Evolutionary conservation across 1,140 invertebrate genomes (phyloP).

Genomic region (Yoshiicerus persimilis): DNA sequence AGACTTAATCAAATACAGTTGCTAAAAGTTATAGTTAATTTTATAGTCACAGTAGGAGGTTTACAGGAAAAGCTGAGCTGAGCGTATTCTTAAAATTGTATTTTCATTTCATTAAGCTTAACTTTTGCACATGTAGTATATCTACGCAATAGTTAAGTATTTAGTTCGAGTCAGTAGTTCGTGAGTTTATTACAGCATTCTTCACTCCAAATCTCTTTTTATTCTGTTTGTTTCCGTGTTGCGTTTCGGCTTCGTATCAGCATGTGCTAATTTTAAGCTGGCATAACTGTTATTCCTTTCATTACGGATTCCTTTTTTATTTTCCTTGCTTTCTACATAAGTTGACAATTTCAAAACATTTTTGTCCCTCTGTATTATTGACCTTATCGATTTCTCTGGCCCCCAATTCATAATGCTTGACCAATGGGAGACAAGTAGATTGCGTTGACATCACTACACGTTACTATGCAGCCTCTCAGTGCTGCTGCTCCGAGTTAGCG

Average conservation of each 20-base stretch:
- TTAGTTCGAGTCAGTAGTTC: background rate
- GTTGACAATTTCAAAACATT: background rate
- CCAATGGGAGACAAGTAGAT: background rate
- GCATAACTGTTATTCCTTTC: background rate
- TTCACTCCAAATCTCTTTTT: background rate
- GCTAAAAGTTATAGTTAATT: background rate
- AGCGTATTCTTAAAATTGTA: background rate
- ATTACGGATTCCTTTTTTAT: no score
- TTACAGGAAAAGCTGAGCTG: background rate
- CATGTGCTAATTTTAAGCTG: background rate
- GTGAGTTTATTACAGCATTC: background rate
- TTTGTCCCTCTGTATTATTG: background rate
- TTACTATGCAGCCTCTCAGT: conserved; percentile 46
- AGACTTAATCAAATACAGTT: no score
- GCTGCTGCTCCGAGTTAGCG: conserved; percentile 20
- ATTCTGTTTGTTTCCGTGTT: background rate
- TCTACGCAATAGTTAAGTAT: background rate
- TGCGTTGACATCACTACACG: background rate
- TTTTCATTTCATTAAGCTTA: background rate
- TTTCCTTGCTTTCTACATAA: background rate
- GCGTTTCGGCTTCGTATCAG: background rate
- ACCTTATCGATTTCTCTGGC: no score
- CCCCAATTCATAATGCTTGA: background rate
- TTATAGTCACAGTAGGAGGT: background rate
- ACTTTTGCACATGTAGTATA: background rate